Evolutionary conservation across 1,140 invertebrate genomes (phyloP).

Genomic region (Pogonomyrmex barbatus): DNA sequence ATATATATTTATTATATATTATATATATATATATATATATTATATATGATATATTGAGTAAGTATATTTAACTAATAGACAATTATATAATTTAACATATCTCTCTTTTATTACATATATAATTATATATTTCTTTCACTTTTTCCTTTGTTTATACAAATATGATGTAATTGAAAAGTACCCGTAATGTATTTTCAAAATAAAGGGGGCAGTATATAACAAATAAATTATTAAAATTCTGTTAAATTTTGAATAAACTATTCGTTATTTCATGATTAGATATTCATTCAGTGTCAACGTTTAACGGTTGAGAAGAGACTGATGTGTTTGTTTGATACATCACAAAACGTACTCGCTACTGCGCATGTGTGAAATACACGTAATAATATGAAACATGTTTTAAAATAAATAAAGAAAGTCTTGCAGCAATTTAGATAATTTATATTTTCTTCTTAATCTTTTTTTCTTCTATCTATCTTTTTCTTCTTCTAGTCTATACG

Average conservation of each 20-base stretch:
- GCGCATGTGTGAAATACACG: slow-evolving; percentile 9
- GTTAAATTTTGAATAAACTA: neutral
- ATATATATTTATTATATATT: no score
- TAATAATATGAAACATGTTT: neutral
- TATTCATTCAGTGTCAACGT: neutral
- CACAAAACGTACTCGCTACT: neutral
- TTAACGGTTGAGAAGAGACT: neutral
- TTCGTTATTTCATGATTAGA: neutral
- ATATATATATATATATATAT: no score
- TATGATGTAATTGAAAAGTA: neutral
- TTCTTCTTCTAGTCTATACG: neutral
- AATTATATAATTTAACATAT: neutral
- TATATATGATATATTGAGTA: neutral
- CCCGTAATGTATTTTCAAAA: neutral
- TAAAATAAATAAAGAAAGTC: neutral
- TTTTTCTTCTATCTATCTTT: neutral
- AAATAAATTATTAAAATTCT: neutral
- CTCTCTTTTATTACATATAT: neutral
- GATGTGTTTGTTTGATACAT: neutral
- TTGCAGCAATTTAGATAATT: slow-evolving; percentile 8
- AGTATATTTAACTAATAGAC: neutral
- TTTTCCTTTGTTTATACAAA: neutral
- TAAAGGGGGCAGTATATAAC: neutral
- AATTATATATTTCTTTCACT: neutral
- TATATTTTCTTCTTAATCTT: neutral